These are phyloP conservation scores for Pteronotus mesoamericanus DNA, from an alignment of 2,797 vertebrate species.

Conservation along the genomic window DNA sequence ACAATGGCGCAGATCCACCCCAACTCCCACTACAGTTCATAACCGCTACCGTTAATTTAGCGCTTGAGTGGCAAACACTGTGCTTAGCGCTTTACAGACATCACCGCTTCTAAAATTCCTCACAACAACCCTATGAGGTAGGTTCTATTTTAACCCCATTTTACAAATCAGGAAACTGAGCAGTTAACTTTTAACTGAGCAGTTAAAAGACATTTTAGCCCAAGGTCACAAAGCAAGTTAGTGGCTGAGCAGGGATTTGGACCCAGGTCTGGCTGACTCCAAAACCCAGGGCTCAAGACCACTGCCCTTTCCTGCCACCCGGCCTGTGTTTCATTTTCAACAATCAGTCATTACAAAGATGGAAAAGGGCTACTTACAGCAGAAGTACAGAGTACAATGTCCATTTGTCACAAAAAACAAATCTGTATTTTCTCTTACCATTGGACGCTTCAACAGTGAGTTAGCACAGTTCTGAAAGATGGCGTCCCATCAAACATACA, in stretches of 20 bases:
- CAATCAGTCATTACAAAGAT: slow-evolving; percentile 79
- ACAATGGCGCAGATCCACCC: slow-evolving; percentile 60
- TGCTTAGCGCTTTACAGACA: slow-evolving; percentile 60
- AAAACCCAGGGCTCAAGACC: slow-evolving; percentile 47
- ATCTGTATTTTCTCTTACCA: slow-evolving; percentile 86
- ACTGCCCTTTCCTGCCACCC: slow-evolving; percentile 64
- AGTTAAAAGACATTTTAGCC: slow-evolving; percentile 47
- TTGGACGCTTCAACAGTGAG: slow-evolving; percentile 86
- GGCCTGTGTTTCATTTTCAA: slow-evolving; percentile 67
- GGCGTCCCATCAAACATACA: slow-evolving; percentile 95
- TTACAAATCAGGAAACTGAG: slow-evolving; percentile 45
- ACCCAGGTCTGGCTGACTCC: slow-evolving; percentile 52
- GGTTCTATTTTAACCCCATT: slow-evolving; percentile 46
- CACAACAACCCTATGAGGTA: slow-evolving; percentile 77
- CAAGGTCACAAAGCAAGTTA: slow-evolving; percentile 52
- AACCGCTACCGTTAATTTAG: not conserved
- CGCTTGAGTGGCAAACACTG: slow-evolving; percentile 46
- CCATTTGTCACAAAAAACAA: slow-evolving; percentile 83
- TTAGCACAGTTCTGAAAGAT: slow-evolving; percentile 93
- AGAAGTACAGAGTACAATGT: slow-evolving; percentile 83
- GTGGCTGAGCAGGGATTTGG: slow-evolving; percentile 31
- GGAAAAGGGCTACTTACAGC: slow-evolving; percentile 85
- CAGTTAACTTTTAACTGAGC: slow-evolving; percentile 45
- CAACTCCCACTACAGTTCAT: not conserved
- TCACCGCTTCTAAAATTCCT: slow-evolving; percentile 55